phyloP scores from a whole-genome alignment of 2,888 invertebrate genomes.

The Smittia sp. region DNA sequence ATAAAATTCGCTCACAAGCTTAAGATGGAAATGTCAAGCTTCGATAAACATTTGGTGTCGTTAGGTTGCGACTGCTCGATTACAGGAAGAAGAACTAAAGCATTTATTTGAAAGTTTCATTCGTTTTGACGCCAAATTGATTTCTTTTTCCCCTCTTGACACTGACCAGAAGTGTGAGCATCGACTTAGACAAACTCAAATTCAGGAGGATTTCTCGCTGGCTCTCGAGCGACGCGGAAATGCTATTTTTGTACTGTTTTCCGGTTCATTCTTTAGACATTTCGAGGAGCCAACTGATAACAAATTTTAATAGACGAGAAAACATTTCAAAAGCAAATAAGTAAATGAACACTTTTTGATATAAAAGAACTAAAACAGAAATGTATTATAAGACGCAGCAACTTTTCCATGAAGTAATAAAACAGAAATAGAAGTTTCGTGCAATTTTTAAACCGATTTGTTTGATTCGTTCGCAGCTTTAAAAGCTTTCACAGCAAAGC shows the following conservation, averaged over 20 bases:
- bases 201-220: background rate
- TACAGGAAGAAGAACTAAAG: constrained; percentile 10
- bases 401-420: constrained; percentile 15
- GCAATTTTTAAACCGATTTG: constrained; percentile 33
- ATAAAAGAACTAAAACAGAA: constrained; percentile 20
- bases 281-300: background rate
- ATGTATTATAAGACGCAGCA: constrained; percentile 26
- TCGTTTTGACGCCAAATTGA: too few species aligned
- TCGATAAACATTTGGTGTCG: too few species aligned
- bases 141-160: too few species aligned
- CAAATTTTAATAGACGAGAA: background rate
- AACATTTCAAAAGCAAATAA: constrained; percentile 20
- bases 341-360: background rate
- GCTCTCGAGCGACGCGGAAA: background rate
- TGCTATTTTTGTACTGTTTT: constrained; percentile 36
- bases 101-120: constrained; percentile 2
- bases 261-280: background rate
- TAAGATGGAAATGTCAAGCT: too few species aligned
- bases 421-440: constrained; percentile 34
- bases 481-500: too few species aligned
- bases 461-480: too few species aligned
- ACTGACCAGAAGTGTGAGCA: too few species aligned
- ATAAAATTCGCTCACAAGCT: background rate
- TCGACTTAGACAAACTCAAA: too few species aligned
- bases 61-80: background rate